A percentile compares a stretch with the other conserved stretches of the same genome.
Evolutionary conservation across 2,113 vertebrate genomes (phyloP).

Genomic region (Tachysurus fulvidraco): DNA sequence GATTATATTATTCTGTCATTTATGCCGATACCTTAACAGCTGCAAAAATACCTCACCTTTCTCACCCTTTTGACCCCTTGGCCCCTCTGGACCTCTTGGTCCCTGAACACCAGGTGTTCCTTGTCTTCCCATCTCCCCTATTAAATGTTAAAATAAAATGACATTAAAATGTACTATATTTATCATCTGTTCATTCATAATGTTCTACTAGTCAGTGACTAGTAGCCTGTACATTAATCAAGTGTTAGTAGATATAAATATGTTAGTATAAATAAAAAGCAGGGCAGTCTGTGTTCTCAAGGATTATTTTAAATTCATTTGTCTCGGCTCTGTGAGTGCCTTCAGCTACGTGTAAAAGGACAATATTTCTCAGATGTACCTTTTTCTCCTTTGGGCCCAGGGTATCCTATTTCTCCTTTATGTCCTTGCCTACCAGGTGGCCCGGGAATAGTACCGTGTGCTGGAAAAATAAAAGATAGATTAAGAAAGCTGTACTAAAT

Average conservation of each 20-base stretch:
- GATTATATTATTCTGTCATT: not conserved
- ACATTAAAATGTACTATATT: not conserved
- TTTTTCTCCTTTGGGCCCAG: conserved; percentile 85
- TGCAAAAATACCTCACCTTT: conserved; percentile 36
- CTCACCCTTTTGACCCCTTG: conserved; percentile 49
- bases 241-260: not conserved
- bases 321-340: not conserved
- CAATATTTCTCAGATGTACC: conserved; percentile 39
- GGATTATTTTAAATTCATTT: not conserved
- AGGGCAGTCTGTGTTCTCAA: not conserved
- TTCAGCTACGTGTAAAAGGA: not conserved
- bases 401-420: conserved; percentile 84
- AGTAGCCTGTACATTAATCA: too few relatives aligned
- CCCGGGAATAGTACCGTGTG: conserved; percentile 84
- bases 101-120: conserved; percentile 44
- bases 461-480: conserved; percentile 62
- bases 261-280: not conserved
- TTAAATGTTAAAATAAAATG: not conserved
- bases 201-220: not conserved
- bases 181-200: not conserved
- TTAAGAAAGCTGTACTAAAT: not conserved
- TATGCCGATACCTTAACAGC: not conserved
- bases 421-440: conserved; percentile 75
- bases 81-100: conserved; percentile 49
- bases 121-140: conserved; percentile 45